Evolutionary conservation across 2,113 vertebrate genomes (phyloP), one percentile per base, ranked within the genome.

Genomic region (Takifugu flavidus): DNA sequence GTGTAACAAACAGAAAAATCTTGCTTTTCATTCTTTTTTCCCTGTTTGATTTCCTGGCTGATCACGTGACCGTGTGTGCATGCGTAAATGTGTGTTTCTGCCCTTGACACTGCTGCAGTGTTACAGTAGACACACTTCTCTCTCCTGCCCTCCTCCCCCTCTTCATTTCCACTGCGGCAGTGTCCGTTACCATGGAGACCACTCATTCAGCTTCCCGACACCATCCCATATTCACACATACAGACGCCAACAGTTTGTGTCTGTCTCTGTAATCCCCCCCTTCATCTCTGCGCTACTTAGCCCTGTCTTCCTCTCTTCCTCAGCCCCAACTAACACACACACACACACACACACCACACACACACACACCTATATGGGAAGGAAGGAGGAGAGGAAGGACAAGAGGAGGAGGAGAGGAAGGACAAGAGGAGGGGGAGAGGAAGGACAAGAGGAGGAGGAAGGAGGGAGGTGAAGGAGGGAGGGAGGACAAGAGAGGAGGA

Each of bases 121-220:
- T n/a, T 8, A n/a, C 8, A n/a, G 45, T 47, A 59, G 50, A 60
- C 56, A 60, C 61, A 51, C 51, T 47, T 50, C 66, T 63, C 71
- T 58, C 72, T 79, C 66, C 65, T 62, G 29, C 64, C 61, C 66
- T 68, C 53, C 75, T 61, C 75, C 78, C 74, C 78, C 79, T 68
- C 66, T 70, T 68, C 87, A 74, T 81, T 90, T 84, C 87, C 91
- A 87, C 89, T 86, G 89, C 90, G 75, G 91, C 94, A 94, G 89
- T 90, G 82, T 89, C 56, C 55, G 94, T 95, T 96, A 86, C 93
- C 91, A 91, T 91, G 92, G 93, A 89, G 91, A 95, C 90, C 44
- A 72, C 88, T 87, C 86, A 90, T 91, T 79, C 89, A 83, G 45
- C 74, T n/a, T n/a, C 70, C 79, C 77, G 56, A 43, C 64, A 51